These are phyloP conservation scores for Formica selysi DNA, from an alignment of 1,140 invertebrate genomes.

Conservation along the genomic window DNA sequence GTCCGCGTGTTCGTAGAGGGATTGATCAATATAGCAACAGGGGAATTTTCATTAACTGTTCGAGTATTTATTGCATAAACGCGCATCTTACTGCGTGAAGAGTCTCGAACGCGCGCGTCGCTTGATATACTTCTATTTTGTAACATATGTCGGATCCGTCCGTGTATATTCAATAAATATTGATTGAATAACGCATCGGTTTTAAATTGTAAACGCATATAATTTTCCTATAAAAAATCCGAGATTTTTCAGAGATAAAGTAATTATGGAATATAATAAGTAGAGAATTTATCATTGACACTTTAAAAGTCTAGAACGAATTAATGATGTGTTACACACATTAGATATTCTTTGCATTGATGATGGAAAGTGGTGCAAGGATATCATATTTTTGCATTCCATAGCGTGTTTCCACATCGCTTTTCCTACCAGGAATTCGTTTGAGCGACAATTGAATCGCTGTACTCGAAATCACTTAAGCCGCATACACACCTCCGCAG, in stretches of 20 bases:
- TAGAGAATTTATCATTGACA: not conserved
- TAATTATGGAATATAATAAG: not conserved
- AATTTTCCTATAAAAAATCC: not conserved
- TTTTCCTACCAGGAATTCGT: constrained; percentile 67
- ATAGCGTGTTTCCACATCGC: constrained; percentile 25
- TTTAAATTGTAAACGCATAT: not conserved
- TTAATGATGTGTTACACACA: not conserved
- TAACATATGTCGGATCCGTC: not conserved
- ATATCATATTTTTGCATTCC: constrained; percentile 28
- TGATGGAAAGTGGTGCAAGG: not conserved
- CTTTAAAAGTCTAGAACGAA: not conserved
- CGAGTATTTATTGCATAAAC: constrained; percentile 40
- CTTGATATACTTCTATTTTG: constrained; percentile 19
- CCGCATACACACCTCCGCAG: constrained; percentile 40
- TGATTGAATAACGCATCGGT: not conserved
- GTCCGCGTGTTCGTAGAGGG: constrained; percentile 16
- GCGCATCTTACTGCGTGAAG: constrained; percentile 26
- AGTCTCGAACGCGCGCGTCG: not conserved
- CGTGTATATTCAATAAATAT: not conserved
- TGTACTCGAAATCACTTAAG: constrained; percentile 71
- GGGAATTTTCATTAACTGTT: constrained; percentile 56
- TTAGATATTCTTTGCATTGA: not conserved
- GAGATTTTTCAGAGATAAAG: not conserved
- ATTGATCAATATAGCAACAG: constrained; percentile 48
- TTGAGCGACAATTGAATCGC: constrained; percentile 69